Conservation (phyloP, 2,797 vertebrate genomes). For the Spinus pinus region DNA sequence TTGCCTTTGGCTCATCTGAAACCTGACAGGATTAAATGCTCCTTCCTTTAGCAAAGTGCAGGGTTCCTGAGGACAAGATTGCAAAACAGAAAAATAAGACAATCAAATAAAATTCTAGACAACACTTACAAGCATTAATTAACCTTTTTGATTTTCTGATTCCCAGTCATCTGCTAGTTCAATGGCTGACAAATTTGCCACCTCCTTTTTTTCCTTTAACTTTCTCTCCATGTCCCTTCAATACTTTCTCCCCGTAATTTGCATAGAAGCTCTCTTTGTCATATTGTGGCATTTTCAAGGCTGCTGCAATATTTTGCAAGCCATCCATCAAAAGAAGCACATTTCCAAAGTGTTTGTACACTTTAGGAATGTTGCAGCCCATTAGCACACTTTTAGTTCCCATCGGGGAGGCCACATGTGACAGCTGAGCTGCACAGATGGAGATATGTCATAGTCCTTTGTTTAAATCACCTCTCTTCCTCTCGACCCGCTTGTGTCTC, state of each 20-base stretch:
- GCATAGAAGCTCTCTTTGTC: neutral
- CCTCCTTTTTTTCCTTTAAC: neutral
- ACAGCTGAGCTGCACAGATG: slow-evolving; percentile 42
- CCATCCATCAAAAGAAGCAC: neutral
- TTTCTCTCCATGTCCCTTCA: neutral
- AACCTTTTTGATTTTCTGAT: neutral
- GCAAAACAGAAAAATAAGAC: neutral
- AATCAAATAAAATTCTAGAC: neutral
- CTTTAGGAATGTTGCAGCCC: neutral
- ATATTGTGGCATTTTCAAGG: neutral
- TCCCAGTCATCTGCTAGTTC: neutral
- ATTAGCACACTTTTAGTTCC: neutral
- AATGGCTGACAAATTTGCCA: neutral
- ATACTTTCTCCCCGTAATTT: neutral
- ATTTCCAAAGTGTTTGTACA: neutral
- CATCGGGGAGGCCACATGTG: neutral
- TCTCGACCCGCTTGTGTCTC: neutral
- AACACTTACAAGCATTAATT: neutral
- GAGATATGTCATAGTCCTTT: neutral
- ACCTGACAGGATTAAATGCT: neutral
- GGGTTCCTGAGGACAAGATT: neutral
- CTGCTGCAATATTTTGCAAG: neutral
- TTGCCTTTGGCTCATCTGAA: neutral
- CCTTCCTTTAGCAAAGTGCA: neutral
- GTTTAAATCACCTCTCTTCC: slow-evolving; percentile 18